Evolutionary conservation across 92 coral and sea anemone species (phyloP), one percentile per base, ranked within the genome.

Genomic region (Phenganax marumi): DNA sequence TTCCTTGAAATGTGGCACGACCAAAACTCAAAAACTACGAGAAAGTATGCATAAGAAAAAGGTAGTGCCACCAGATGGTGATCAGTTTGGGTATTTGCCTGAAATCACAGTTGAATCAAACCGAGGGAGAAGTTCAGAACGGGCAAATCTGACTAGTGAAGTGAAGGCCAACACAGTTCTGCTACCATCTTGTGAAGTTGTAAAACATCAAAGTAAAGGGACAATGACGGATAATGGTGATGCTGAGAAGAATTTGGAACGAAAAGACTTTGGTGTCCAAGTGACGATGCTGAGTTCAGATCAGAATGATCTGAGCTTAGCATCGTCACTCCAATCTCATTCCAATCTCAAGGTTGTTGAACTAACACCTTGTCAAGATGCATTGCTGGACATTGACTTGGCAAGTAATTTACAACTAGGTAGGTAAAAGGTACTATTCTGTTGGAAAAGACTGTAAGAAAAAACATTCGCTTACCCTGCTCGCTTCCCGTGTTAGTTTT

Each of bases 11-110:
- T 91, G 86, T 46, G 92, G 92, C 64, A 92, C 86, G 89, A 96
- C 99, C 8, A 96, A 81, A 75, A 96, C 98, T 50, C 97, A 96
- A 55, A 87, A 82, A 11, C 86, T 96, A 93, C 84, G 99, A 58
- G 87, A 92, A 3, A 91, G 87, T 72, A 58, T 90, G 85, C 91
- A 89, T 55, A 91, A 84, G 73, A 89, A 81, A 77, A 84, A 80
- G 68, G 65, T 39, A 22, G 8, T 14, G 68, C 39, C 10, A 61
- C 12, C 33, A 63, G 48, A 17, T 77, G 46, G 16, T 58, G 47
- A 39, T 3, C 26, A 16, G 9, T 19, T 18, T 10, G 0, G 22
- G 19, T 56, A 14, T 1, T 25, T 22, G 23, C 65, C 73, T 39
- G 63, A 81, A 33, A 33, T 33, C 43, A 33, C 61, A 49, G 83